Conservation (phyloP, 1,140 invertebrate genomes). For the Colletes gigas region DNA sequence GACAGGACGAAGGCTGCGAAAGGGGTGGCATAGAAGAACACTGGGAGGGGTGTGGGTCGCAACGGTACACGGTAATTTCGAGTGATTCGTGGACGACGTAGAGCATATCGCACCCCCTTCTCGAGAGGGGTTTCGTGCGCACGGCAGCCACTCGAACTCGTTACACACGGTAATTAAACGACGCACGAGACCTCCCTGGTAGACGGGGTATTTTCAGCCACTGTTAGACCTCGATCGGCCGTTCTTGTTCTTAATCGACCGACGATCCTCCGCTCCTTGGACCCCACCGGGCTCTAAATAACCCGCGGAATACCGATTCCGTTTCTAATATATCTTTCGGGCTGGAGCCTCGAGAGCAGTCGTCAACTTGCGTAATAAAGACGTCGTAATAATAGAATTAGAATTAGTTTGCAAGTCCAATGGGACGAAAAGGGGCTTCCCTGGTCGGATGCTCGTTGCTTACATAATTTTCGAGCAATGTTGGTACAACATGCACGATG, state of each 20-base stretch:
- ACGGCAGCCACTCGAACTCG: conserved; percentile 80
- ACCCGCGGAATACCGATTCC: too few species aligned
- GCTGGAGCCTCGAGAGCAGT: too few species aligned
- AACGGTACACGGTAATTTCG: conserved; percentile 70
- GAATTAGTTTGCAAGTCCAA: too few species aligned
- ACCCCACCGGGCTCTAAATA: too few species aligned
- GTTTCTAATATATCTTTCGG: too few species aligned
- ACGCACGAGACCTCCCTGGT: conserved; percentile 76
- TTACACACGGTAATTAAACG: conserved; percentile 80
- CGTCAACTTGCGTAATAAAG: too few species aligned
- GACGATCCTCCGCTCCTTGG: background rate
- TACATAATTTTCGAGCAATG: too few species aligned
- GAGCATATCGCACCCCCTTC: conserved; percentile 72
- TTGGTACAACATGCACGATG: too few species aligned
- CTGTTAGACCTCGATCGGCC: conserved; percentile 65
- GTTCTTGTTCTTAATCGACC: background rate
- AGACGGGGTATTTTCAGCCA: conserved; percentile 69
- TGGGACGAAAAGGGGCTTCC: too few species aligned
- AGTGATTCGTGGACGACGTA: conserved; percentile 73
- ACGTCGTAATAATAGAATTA: too few species aligned
- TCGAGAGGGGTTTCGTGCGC: conserved; percentile 74
- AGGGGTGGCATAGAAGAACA: conserved; percentile 11
- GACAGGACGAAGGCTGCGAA: conserved; percentile 22
- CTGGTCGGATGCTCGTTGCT: too few species aligned
- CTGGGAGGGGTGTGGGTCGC: conserved; percentile 39